Conservation (phyloP, 1,140 invertebrate genomes). For the Drosophila nigromelanica region DNA sequence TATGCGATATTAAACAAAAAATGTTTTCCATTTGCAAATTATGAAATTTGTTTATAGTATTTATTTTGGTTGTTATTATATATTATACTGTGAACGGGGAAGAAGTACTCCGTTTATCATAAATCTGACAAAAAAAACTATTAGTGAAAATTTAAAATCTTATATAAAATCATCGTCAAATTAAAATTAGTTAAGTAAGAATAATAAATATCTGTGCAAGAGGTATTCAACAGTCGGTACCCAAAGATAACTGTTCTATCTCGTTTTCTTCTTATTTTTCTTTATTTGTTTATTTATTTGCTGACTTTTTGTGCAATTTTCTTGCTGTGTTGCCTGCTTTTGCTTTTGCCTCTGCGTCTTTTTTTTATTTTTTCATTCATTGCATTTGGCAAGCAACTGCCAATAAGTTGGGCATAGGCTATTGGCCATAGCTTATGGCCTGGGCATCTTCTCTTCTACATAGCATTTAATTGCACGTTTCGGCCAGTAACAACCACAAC, state of each 20-base stretch:
- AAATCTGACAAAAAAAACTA: too few relatives aligned
- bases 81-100: too few relatives aligned
- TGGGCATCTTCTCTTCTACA: constrained; percentile 49
- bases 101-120: too few relatives aligned
- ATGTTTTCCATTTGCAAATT: too few relatives aligned
- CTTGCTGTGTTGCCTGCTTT: not conserved
- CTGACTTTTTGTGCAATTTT: constrained; percentile 57
- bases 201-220: too few relatives aligned
- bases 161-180: too few relatives aligned
- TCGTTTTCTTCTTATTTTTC: not conserved
- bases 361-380: constrained; percentile 48
- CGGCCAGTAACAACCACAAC: constrained; percentile 53
- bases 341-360: not conserved
- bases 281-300: constrained; percentile 18
- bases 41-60: too few relatives aligned
- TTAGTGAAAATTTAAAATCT: too few relatives aligned
- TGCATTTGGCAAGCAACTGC: constrained; percentile 74
- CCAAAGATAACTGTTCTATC: constrained; percentile 1
- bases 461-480: constrained; percentile 76
- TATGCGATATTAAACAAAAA: too few relatives aligned
- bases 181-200: too few relatives aligned
- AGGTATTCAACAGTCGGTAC: too few relatives aligned
- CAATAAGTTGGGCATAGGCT: constrained; percentile 69
- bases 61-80: too few relatives aligned
- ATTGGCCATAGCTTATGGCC: constrained; percentile 51